phyloP scores from a whole-genome alignment of 2,113 vertebrate species.

The Trichechus manatus region DNA sequence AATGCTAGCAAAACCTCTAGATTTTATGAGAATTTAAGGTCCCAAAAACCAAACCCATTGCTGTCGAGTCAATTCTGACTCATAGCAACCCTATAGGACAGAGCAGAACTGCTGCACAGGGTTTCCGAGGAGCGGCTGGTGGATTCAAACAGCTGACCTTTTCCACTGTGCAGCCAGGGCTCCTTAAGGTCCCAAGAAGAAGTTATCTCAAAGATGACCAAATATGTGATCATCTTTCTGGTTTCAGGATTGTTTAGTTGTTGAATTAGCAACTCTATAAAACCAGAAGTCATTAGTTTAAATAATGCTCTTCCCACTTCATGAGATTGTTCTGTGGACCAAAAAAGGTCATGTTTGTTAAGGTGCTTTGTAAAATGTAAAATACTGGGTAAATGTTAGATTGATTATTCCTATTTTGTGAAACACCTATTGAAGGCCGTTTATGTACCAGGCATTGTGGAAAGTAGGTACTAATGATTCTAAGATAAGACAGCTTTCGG shows the following conservation, averaged over 20 bases:
- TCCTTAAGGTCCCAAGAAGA: not conserved
- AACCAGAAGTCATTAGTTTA: constrained; percentile 35
- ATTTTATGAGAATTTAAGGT: not conserved
- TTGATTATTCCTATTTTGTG: constrained; percentile 22
- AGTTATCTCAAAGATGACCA: not conserved
- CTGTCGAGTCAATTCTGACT: no score
- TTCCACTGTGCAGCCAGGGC: no score
- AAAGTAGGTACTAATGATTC: constrained; percentile 27
- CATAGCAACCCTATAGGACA: no score
- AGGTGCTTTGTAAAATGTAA: constrained; percentile 4
- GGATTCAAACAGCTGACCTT: no score
- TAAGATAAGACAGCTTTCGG: not conserved
- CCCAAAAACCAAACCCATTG: no score
- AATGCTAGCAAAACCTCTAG: not conserved
- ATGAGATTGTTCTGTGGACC: not conserved
- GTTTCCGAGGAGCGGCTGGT: no score
- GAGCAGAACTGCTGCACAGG: no score
- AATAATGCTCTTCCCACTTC: constrained; percentile 1
- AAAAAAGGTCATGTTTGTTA: constrained; percentile 48
- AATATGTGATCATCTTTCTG: not conserved
- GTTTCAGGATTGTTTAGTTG: constrained; percentile 24
- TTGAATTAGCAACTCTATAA: constrained; percentile 30
- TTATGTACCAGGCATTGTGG: not conserved
- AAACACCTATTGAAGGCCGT: not conserved
- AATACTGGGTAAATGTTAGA: constrained; percentile 11